Evolutionary conservation across 2,888 invertebrate species (phyloP), one percentile per base, ranked within the genome.

Genomic region (Drosophila emarginata): DNA sequence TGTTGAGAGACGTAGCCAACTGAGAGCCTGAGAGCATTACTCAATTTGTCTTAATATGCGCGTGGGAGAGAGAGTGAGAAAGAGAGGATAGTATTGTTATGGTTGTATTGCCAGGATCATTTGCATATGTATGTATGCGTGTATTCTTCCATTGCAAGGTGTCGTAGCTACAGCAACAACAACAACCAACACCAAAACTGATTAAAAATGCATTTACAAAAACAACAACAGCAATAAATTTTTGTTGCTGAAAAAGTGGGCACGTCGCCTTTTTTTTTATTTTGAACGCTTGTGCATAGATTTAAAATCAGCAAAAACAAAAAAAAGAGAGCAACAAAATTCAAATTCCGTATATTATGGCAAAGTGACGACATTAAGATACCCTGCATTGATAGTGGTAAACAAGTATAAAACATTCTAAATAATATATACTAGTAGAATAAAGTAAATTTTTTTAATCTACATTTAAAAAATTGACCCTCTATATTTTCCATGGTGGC

Each of bases 91-190:
- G 40, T 63, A 56, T 56, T 69, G 32, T 65, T 15, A 56, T 45
- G 61, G 64, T 63, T 73, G 57, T 66, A 63, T 61, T 61, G 77
- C 72, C 72, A 85, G 84, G 84, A 85, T 85, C 87, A 85, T 85
- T 85, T 85, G 87, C 84, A 85, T 85, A 86, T 87, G 87, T 88
- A 85, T 85, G 85, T 87, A 61, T 60, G 26, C 36, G 82, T 87
- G n/a, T n/a, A n/a, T 52, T 53, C 52, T 73, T 64, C 74, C 45
- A 74, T 65, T 70, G 84, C 87, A 85, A 85, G 84, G 88, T 85
- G 84, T 86, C 75, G 74, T 73, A 64, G 26, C 57, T 52, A 36
- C 62, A 54, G 39, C 53, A 61, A 53, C 18, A 72, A 72, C 53
- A 72, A 72, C 68, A 32, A 9, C 32, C 53, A 72, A 72, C 68